phyloP scores from a whole-genome alignment of 1,140 invertebrate genomes.

The Musca domestica region DNA sequence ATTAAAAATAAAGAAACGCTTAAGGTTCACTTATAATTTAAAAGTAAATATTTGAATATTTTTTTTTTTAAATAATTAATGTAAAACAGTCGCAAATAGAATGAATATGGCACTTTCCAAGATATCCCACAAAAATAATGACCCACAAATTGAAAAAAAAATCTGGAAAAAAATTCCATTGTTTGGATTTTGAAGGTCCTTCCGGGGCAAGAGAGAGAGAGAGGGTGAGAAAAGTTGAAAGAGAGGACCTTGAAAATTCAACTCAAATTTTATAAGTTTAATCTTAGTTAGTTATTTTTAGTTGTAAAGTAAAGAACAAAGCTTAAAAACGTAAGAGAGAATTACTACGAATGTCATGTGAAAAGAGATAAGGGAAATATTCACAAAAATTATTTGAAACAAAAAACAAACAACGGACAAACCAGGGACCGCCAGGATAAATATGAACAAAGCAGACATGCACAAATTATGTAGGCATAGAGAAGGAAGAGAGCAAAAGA shows the following conservation, averaged over 20 bases:
- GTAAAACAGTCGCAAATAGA: neutral
- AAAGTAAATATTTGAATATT: no score
- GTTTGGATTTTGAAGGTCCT: neutral
- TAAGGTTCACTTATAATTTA: constrained; percentile 15
- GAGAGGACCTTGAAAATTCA: constrained; percentile 2
- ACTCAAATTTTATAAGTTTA: constrained; percentile 26
- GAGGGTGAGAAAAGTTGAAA: neutral
- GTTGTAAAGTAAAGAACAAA: constrained; percentile 30
- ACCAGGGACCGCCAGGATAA: constrained; percentile 25
- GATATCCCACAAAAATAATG: constrained; percentile 10
- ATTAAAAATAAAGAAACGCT: constrained; percentile 32
- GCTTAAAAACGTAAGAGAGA: constrained; percentile 5
- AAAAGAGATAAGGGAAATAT: neutral
- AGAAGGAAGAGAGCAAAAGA: neutral
- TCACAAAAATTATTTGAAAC: neutral
- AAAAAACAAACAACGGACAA: constrained; percentile 3
- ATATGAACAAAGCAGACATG: neutral
- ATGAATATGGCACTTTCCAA: no score
- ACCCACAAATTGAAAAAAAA: constrained; percentile 3
- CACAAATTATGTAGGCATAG: no score
- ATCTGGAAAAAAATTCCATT: no score
- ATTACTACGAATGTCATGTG: neutral
- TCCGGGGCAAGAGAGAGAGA: neutral
- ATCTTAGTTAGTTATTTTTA: constrained; percentile 31
- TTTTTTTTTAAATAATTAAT: neutral